Evolutionary conservation across 23 tunicate genomes (phyloP), one percentile per base, ranked within the genome.

Genomic region (Trididemnum clinides): DNA sequence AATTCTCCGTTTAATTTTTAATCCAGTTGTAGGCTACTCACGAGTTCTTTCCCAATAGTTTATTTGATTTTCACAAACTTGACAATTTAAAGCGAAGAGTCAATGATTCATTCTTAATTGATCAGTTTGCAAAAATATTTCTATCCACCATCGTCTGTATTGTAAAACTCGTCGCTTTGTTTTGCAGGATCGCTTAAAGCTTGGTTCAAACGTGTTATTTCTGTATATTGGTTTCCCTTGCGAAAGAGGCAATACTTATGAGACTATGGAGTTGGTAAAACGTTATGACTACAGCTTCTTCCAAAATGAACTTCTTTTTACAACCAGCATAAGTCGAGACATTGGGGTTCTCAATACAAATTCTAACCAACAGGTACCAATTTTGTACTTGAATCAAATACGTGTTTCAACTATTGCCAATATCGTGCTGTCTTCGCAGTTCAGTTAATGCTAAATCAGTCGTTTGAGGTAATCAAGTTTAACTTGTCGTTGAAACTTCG

Each of bases 171-270:
- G 27, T 51, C n/a, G n/a, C n/a, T n/a, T 51, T 34, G 18, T 36
- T 15, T 0, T 64, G 28, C 33, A 90, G 95, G 95, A 90, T 80
- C 86, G 95, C 0, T 66, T 90, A n/a, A 90, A 90, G 39, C 71
- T 90, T 33, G 95, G 95, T 1, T 90, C 95, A 80, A 90, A 90
- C 66, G 77, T 78, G 10, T 39, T 90, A 33, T 90, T 90, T 39
- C 81, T 90, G 18, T 90, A 69, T 78, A 80, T 90, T 32, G 95
- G 95, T 0, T 90, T 90, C 44, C 89, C 86, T 30, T 19, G 58
- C 22, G 95, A 85, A 79, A 64, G 95, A 51, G 64, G 63, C 1
- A 2, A 54, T 7, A 27, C 4, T 20, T 37, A 35, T 1, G 57
- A 74, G 7, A 34, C 73, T 26, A 66, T 44, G 5, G 82, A 69